Evolutionary conservation across 1,140 invertebrate species (phyloP).

Genomic region (Lordiphosa clarofinis): DNA sequence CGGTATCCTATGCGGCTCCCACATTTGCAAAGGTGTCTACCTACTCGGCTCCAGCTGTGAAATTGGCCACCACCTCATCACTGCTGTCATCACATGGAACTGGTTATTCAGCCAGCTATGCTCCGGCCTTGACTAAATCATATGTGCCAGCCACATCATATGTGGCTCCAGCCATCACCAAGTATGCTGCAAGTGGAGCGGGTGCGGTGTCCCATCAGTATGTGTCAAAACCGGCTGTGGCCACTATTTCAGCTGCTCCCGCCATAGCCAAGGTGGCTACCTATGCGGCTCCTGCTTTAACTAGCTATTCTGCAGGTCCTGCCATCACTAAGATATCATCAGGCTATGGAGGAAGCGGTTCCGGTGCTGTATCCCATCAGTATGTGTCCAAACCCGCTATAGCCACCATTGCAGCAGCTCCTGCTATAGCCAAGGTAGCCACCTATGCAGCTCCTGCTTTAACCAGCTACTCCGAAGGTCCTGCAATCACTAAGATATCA

Average conservation of each 20-base stretch:
- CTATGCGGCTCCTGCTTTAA: slow-evolving; percentile 38
- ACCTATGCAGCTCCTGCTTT: no score
- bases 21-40: slow-evolving; percentile 41
- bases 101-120: slow-evolving; percentile 32
- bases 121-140: slow-evolving; percentile 19
- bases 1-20: slow-evolving; percentile 45
- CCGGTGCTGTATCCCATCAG: slow-evolving; percentile 62
- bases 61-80: slow-evolving; percentile 42
- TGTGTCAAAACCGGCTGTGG: slow-evolving; percentile 56
- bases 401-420: slow-evolving; percentile 3
- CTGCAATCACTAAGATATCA: slow-evolving; percentile 34
- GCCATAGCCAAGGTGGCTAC: slow-evolving; percentile 15
- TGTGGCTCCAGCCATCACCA: slow-evolving; percentile 21
- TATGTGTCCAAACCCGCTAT: slow-evolving; percentile 50
- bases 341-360: slow-evolving; percentile 22
- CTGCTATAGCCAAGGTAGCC: no score
- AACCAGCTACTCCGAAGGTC: slow-evolving; percentile 23
- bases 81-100: slow-evolving; percentile 45
- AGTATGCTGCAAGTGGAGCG: neutral
- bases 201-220: slow-evolving; percentile 55
- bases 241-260: slow-evolving; percentile 43
- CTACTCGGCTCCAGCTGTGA: slow-evolving; percentile 40
- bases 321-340: slow-evolving; percentile 40
- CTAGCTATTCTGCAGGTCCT: slow-evolving; percentile 25
- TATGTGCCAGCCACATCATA: slow-evolving; percentile 3